These are phyloP conservation scores for Heteropelma amictum DNA, from an alignment of 2,888 invertebrate genomes.

Conservation along the genomic window DNA sequence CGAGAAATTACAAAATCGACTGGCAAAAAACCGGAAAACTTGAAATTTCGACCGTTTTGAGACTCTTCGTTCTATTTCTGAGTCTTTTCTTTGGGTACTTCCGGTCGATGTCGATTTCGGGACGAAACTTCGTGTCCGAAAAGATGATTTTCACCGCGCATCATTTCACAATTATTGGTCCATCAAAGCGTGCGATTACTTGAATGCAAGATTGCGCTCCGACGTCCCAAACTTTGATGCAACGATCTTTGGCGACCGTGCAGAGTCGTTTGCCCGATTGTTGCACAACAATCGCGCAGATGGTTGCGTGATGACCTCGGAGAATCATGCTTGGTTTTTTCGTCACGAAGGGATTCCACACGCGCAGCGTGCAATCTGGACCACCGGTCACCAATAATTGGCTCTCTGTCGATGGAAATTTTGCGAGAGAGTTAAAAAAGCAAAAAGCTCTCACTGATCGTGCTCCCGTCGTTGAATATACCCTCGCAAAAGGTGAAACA, in stretches of 20 bases:
- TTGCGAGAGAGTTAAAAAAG: no score
- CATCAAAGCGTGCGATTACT: conserved; percentile 74
- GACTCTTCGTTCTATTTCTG: background rate
- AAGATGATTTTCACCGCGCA: no score
- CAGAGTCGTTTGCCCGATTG: conserved; percentile 83
- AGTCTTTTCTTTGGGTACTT: no score
- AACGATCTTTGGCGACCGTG: conserved; percentile 85
- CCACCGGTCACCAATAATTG: conserved; percentile 82
- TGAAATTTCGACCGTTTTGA: background rate
- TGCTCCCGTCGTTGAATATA: conserved; percentile 33
- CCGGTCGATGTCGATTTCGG: no score
- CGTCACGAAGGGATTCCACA: conserved; percentile 91
- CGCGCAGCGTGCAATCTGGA: conserved; percentile 85
- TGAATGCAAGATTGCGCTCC: conserved; percentile 84
- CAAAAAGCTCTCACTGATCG: no score
- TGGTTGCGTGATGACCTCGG: conserved; percentile 85
- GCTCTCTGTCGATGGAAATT: conserved; percentile 74
- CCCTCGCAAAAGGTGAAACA: conserved; percentile 72
- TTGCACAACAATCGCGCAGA: conserved; percentile 85
- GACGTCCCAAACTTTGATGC: conserved; percentile 89
- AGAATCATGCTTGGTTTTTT: conserved; percentile 82
- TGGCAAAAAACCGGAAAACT: background rate
- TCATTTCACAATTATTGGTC: no score
- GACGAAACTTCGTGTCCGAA: no score
- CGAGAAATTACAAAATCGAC: background rate